Evolutionary conservation across 2,888 invertebrate species (phyloP).

Genomic region (Trachelus iudaicus): DNA sequence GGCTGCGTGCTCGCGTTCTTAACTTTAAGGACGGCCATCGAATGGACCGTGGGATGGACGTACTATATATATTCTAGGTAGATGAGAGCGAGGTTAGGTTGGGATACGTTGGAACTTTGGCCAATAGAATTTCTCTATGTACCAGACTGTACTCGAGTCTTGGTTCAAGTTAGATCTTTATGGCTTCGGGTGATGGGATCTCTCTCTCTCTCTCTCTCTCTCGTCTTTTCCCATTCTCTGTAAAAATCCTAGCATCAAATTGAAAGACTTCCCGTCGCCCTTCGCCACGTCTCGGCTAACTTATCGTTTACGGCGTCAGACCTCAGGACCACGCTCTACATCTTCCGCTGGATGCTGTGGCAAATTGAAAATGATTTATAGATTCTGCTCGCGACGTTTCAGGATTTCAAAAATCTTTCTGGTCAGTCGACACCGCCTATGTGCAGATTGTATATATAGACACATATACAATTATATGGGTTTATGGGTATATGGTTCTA

Average conservation of each 20-base stretch:
- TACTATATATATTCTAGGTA: not conserved
- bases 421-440: too few relatives aligned
- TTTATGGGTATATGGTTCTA: too few relatives aligned
- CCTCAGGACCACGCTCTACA: not conserved
- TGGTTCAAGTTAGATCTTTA: constrained; percentile 24
- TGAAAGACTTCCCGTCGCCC: constrained; percentile 32
- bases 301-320: not conserved
- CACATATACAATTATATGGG: too few relatives aligned
- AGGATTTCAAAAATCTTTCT: too few relatives aligned
- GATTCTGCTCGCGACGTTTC: not conserved
- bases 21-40: constrained; percentile 8
- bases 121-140: constrained; percentile 9
- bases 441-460: too few relatives aligned
- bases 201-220: constrained; percentile 9
- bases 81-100: not conserved
- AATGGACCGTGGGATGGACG: not conserved
- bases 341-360: not conserved
- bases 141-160: not conserved
- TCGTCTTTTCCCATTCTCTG: constrained; percentile 11
- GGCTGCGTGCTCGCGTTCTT: constrained; percentile 17
- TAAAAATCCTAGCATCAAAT: constrained; percentile 34
- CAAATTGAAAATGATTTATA: constrained; percentile 8
- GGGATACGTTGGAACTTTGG: constrained; percentile 17
- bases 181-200: constrained; percentile 19
- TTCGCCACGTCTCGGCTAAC: not conserved